Percentiles rank a stretch among this genome's conserved stretches.
Evolutionary conservation across 2,888 invertebrate genomes (phyloP).

Genomic region (Drosophila fungiperda): DNA sequence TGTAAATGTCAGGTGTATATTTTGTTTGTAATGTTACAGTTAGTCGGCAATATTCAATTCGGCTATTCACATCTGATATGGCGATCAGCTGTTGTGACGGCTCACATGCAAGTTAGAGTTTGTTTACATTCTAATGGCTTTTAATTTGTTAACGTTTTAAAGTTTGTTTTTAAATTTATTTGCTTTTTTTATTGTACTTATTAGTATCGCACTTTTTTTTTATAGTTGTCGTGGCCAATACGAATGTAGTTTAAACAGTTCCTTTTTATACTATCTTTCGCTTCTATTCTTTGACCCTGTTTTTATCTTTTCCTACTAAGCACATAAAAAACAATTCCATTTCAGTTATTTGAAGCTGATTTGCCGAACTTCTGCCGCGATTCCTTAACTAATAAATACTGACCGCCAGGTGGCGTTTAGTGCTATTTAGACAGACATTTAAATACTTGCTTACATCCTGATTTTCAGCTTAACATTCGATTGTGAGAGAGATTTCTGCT

Average conservation of each 20-base stretch:
- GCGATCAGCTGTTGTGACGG: not conserved
- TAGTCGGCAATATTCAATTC: not conserved
- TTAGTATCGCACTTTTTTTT: not conserved
- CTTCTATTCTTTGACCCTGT: not conserved
- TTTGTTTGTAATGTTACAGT: not conserved
- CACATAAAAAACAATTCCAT: not conserved
- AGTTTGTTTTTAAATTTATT: not conserved
- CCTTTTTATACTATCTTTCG: not conserved
- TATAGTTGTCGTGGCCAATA: not conserved
- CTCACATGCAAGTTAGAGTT: not conserved
- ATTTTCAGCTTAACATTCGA: not conserved
- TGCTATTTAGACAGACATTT: not conserved
- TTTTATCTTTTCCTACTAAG: not conserved
- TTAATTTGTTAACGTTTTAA: not conserved
- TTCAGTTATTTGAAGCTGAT: not conserved
- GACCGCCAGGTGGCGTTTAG: not conserved
- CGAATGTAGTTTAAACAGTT: not conserved
- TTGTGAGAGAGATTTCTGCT: not conserved
- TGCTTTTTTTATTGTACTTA: not conserved
- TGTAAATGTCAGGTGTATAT: not conserved
- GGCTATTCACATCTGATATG: not conserved
- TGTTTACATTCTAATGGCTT: not conserved
- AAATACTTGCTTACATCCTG: not conserved
- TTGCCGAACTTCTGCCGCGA: too few relatives aligned
- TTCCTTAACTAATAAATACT: not conserved